Percentiles rank a stretch among this genome's conserved stretches.
Evolutionary conservation across 2,797 vertebrate genomes (phyloP).

Genomic region (Poecilia velifera): DNA sequence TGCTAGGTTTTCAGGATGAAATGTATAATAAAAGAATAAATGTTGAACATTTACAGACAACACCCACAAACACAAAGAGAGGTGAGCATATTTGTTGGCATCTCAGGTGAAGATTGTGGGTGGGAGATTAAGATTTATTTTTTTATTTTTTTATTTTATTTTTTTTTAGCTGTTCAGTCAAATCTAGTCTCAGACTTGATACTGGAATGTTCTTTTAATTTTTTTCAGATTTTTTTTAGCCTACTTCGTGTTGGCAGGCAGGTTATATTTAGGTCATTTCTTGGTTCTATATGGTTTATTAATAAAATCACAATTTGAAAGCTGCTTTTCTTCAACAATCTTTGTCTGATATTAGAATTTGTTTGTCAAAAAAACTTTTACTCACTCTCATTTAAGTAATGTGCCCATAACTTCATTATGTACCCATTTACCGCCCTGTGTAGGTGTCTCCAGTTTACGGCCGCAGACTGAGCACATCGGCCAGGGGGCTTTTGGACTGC

Average conservation of each 20-base stretch:
- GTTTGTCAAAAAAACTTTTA: not conserved
- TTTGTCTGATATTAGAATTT: not conserved
- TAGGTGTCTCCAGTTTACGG: constrained; percentile 83
- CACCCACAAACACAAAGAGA: too few relatives aligned
- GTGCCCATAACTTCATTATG: not conserved
- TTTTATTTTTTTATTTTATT: too few relatives aligned
- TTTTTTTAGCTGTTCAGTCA: not conserved
- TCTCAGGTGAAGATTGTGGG: not conserved
- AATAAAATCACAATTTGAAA: not conserved
- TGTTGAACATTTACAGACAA: not conserved
- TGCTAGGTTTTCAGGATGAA: not conserved
- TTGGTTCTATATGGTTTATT: not conserved
- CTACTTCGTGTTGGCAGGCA: not conserved
- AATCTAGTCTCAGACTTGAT: not conserved
- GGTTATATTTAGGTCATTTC: not conserved
- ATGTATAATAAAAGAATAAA: not conserved
- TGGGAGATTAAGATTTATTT: not conserved
- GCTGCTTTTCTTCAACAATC: not conserved
- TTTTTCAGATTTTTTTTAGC: not conserved
- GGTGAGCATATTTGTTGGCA: not conserved
- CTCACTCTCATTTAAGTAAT: constrained; percentile 5
- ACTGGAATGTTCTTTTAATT: not conserved
- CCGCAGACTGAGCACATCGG: constrained; percentile 84
- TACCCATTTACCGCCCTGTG: constrained; percentile 9
- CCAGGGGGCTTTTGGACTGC: constrained; percentile 84